Evolutionary conservation across 1,140 invertebrate genomes (phyloP), one percentile per base, ranked within the genome.

Genomic region (Megathymus violae): DNA sequence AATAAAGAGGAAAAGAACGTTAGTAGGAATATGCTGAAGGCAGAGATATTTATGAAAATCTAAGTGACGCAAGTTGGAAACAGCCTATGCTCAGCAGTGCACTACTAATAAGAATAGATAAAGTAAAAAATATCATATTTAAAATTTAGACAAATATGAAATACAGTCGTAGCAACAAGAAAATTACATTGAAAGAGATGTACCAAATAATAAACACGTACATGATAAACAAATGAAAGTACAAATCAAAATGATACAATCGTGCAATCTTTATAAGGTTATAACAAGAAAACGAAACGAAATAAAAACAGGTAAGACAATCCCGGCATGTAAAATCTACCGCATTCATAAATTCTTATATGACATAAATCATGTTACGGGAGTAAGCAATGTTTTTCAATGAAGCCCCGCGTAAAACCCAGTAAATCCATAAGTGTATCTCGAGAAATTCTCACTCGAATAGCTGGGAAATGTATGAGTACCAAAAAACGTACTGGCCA

Each of bases 361-460:
- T 41, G 38, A 38, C 41, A 54, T 54, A 54, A 52, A 52, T 52
- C 50, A 40, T 40, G 16, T 17, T 40, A 22, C 50, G 38, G 31
- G 38, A 27, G 25, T 27, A 54, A 54, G 51, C 52, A 41, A 56
- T 56, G 40, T 52, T 56, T 56, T 27, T 56, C 40, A 56, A 56
- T 56, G 40, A 46, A 59, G 15, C 43, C 16, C 25, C 31, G 22
- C n/a, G 25, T 19, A 47, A 17, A 56, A 44, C 40, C 40, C 38
- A 17, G 52, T 56, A 44, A 16, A 56, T 56, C 40, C 38, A 19
- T 54, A 54, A 15, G 52, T 34, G 41, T 19, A 58, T 58, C 41
- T 10, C 54, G n/a, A 41, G 16, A 46, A 36, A 58, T 58, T 46
- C 54, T 46, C 54, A 58, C 41, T 46, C 19, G 44, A 58, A 46